Conservation (phyloP, 1,140 invertebrate species). For the Amphibalanus amphitrite region DNA sequence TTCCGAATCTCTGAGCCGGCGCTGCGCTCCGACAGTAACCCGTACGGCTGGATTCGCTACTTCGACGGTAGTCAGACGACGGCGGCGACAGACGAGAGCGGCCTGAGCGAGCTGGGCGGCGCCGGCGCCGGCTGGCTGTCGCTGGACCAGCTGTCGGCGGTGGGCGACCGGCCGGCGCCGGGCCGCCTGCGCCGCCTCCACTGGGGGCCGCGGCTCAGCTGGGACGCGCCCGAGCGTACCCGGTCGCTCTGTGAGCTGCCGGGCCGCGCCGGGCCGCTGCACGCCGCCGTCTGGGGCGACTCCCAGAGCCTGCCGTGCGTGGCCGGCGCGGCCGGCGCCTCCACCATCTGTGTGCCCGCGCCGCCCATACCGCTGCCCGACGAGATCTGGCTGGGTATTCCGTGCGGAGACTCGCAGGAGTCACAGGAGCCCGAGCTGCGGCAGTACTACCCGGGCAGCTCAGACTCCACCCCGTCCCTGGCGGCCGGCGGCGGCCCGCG, state of each 20-base stretch:
- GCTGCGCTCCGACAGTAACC: slow-evolving; percentile 27
- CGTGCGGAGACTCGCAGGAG: not conserved
- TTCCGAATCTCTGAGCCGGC: not conserved
- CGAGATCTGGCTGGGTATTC: not conserved
- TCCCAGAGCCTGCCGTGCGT: not conserved
- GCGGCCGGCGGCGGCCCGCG: too few species aligned
- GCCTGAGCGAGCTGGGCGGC: not conserved
- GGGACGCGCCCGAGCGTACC: not conserved
- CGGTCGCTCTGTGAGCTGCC: not conserved
- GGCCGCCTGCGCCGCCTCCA: not conserved
- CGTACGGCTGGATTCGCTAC: slow-evolving; percentile 42
- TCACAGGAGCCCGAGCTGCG: not conserved
- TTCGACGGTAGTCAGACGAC: slow-evolving; percentile 21
- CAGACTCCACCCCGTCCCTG: not conserved
- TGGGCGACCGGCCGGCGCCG: not conserved
- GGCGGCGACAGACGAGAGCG: not conserved
- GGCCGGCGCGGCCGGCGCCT: too few species aligned
- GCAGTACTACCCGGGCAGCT: not conserved
- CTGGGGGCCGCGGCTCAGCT: not conserved
- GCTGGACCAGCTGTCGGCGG: not conserved
- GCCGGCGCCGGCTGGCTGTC: not conserved
- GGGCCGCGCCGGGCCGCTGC: not conserved
- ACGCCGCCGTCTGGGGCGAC: not conserved
- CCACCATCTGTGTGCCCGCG: not conserved
- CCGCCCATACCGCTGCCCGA: not conserved